Evolutionary conservation across 2,888 invertebrate genomes (phyloP).

Genomic region (Dioctria rufipes): DNA sequence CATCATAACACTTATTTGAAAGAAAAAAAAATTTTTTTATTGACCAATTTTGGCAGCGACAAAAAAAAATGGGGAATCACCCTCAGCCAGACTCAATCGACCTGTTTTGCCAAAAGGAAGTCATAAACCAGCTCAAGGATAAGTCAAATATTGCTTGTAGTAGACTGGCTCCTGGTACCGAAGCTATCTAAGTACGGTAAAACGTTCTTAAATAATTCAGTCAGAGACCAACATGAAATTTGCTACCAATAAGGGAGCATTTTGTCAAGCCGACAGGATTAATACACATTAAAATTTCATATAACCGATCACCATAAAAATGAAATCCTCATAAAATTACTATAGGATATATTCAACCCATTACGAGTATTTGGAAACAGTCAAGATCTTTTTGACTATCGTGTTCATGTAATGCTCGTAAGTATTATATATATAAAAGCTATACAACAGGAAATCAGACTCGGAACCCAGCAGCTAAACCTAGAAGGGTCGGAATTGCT

Average conservation of each 20-base stretch:
- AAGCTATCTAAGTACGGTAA: conserved; percentile 42
- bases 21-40: conserved; percentile 41
- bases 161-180: conserved; percentile 47
- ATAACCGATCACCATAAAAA: conserved; percentile 44
- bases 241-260: conserved; percentile 20
- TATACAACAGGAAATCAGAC: conserved; percentile 5
- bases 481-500: conserved; percentile 5
- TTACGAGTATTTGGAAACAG: conserved; percentile 11
- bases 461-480: background rate
- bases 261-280: conserved; percentile 30
- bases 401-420: background rate
- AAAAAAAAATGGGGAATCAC: conserved; percentile 3
- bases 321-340: conserved; percentile 36
- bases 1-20: conserved; percentile 3
- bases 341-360: conserved; percentile 9
- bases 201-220: conserved; percentile 48
- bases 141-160: conserved; percentile 44
- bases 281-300: conserved; percentile 51
- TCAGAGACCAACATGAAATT: conserved; percentile 24
- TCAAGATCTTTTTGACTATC: background rate
- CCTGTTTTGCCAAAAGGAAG: conserved; percentile 39
- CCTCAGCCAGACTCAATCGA: conserved; percentile 29
- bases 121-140: conserved; percentile 49
- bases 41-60: conserved; percentile 40
- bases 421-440: background rate